Evolutionary conservation across 1,140 invertebrate species (phyloP).

Genomic region (Tigriopus japonicus): DNA sequence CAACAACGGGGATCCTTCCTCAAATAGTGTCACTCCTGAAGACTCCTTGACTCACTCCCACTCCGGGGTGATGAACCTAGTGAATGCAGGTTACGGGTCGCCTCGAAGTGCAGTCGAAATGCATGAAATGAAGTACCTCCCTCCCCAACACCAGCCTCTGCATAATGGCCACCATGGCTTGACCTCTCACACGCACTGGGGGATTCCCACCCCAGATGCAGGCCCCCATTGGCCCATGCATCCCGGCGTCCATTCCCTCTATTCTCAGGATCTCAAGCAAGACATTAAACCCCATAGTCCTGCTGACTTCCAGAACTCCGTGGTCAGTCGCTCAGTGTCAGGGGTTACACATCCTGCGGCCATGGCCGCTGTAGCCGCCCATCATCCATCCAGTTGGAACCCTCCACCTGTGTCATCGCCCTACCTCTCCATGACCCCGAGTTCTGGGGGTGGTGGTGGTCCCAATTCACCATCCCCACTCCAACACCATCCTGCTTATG

Average conservation of each 20-base stretch:
- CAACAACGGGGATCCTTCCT: too few relatives aligned
- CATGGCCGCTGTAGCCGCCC: not conserved
- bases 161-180: slow-evolving; percentile 47
- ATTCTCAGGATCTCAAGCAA: slow-evolving; percentile 31
- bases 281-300: slow-evolving; percentile 29
- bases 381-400: not conserved
- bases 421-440: slow-evolving; percentile 32
- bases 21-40: too few relatives aligned
- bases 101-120: slow-evolving; percentile 15
- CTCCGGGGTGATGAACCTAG: not conserved
- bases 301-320: slow-evolving; percentile 31
- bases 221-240: slow-evolving; percentile 26
- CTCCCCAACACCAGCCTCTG: slow-evolving; percentile 43
- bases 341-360: slow-evolving; percentile 49
- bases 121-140: slow-evolving; percentile 84
- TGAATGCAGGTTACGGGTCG: not conserved
- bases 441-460: not conserved
- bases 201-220: slow-evolving; percentile 37
- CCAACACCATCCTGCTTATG: slow-evolving; percentile 48
- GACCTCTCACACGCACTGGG: slow-evolving; percentile 27
- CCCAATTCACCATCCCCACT: slow-evolving; percentile 36
- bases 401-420: slow-evolving; percentile 53
- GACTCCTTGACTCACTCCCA: not conserved
- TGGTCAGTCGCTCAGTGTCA: slow-evolving; percentile 33
- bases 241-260: slow-evolving; percentile 4